Percentiles rank a stretch among this genome's conserved stretches.
Conservation (phyloP, 2,888 invertebrate genomes). For the Spodoptera picta region DNA sequence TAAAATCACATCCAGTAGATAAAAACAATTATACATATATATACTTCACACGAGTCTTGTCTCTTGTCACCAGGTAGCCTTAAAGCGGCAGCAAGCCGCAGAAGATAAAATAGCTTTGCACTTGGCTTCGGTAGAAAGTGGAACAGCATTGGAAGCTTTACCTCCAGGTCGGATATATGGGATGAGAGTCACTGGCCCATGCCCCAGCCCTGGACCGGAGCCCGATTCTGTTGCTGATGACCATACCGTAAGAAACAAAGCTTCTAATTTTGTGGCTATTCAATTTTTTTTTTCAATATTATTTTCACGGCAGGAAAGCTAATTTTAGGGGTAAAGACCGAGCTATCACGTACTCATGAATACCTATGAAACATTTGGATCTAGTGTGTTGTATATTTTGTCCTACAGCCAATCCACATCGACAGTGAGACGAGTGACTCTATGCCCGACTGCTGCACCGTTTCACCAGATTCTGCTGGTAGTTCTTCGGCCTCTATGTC, state of each 20-base stretch:
- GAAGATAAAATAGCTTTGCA: slow-evolving; percentile 98
- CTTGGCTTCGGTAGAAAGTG: slow-evolving; percentile 92
- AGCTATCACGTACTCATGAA: too few relatives aligned
- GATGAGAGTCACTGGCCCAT: slow-evolving; percentile 94
- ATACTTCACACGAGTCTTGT: background rate
- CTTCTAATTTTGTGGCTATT: background rate
- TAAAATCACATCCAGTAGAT: too few relatives aligned
- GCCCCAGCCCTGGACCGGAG: slow-evolving; percentile 85
- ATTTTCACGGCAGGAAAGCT: too few relatives aligned
- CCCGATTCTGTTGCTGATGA: slow-evolving; percentile 82
- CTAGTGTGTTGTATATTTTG: background rate
- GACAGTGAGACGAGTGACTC: slow-evolving; percentile 86
- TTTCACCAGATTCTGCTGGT: slow-evolving; percentile 78
- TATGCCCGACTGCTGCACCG: slow-evolving; percentile 79
- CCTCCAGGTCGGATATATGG: slow-evolving; percentile 98
- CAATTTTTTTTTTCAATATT: too few relatives aligned
- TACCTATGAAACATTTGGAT: too few relatives aligned
- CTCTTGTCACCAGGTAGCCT: slow-evolving; percentile 91
- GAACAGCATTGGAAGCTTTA: slow-evolving; percentile 90
- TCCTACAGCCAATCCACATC: slow-evolving; percentile 80
- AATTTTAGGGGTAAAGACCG: too few relatives aligned
- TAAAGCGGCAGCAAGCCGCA: slow-evolving; percentile 98
- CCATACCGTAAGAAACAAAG: slow-evolving; percentile 71
- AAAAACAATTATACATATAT: too few relatives aligned
- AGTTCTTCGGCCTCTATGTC: slow-evolving; percentile 62